Base-by-base conservation (phyloP, 2,888 invertebrate genomes). In the Drosophila koepferae region DNA sequence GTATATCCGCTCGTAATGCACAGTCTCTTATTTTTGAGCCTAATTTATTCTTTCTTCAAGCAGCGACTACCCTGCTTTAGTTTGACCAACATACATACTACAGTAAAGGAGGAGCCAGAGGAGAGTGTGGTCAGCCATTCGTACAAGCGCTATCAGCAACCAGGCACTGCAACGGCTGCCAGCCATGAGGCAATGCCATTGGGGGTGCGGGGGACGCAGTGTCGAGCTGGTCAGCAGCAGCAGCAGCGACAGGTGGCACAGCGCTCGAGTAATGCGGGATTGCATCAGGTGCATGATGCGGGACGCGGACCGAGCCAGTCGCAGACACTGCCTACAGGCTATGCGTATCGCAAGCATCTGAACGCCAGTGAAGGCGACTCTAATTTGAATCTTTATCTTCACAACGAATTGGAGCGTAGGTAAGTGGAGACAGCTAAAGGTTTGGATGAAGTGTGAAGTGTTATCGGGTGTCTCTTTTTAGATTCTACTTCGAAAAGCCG, bases 401-500 rank as follows among this genome's bases (percentile, higher is more conserved):
- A 77, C 58, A 89, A 83, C 51, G 91, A 91, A 63, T 51, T 88
- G 60, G 90, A 91, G 2, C 82, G 81, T 38, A 81, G 91, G 91
- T 91, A 63, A 74, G 81, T 74, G 12, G 20, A 12, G 6, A 7
- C 18, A 28, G n/a, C 16, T 3, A 7, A 23, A 7, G 10, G 28
- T 8, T 41, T 46, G 16, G 1, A 18, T 1, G 16, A 10, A 7
- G 9, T 2, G 40, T 20, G 7, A 12, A 38, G 14, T 40, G 9
- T 28, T 7, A n/a, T 9, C 49, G 31, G 16, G 0, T 16, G 8
- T 31, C 1, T 16, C 14, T 7, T 51, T 46, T 0, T 40, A 93
- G 93, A 56, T 92, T 91, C 69, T 93, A 89, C 77, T 93, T 93
- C 44, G 92, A 92, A 64, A 93, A 92, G 56, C 90, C 92, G n/a